Evolutionary conservation across 1,140 invertebrate species (phyloP).

Genomic region (Leptinotarsa undecemlineata): DNA sequence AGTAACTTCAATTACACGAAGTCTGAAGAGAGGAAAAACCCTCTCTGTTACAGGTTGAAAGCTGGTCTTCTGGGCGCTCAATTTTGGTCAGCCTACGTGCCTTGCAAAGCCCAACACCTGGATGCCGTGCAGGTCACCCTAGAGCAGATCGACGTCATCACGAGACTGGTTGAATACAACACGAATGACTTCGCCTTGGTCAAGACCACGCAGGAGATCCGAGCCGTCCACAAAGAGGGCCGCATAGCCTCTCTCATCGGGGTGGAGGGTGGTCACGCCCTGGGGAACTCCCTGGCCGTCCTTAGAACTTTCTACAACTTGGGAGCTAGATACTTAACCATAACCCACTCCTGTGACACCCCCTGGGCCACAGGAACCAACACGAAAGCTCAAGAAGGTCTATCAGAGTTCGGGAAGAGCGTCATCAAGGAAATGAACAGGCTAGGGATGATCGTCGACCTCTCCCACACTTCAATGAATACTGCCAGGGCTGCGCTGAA

Average conservation of each 20-base stretch:
- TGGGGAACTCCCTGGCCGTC: slow-evolving; percentile 70
- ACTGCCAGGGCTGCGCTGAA: slow-evolving; percentile 86
- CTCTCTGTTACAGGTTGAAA: slow-evolving; percentile 61
- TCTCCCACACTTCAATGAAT: slow-evolving; percentile 85
- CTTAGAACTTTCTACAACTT: slow-evolving; percentile 71
- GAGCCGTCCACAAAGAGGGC: slow-evolving; percentile 74
- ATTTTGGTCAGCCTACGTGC: slow-evolving; percentile 82
- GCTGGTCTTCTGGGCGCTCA: slow-evolving; percentile 83
- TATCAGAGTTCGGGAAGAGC: slow-evolving; percentile 69
- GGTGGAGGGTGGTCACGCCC: slow-evolving; percentile 74
- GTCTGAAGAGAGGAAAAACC: too few species aligned
- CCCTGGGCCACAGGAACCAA: slow-evolving; percentile 85
- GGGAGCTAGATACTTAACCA: slow-evolving; percentile 72
- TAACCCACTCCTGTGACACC: slow-evolving; percentile 76
- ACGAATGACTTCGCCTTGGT: slow-evolving; percentile 71
- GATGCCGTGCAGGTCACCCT: slow-evolving; percentile 84
- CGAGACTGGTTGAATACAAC: slow-evolving; percentile 79
- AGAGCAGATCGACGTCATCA: slow-evolving; percentile 88
- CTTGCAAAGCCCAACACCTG: slow-evolving; percentile 78
- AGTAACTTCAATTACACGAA: too few species aligned
- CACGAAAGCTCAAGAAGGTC: slow-evolving; percentile 63
- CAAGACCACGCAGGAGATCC: slow-evolving; percentile 72
- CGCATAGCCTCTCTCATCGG: slow-evolving; percentile 75
- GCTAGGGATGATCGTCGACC: slow-evolving; percentile 91
- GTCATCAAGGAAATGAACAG: slow-evolving; percentile 87